phyloP scores from a whole-genome alignment of 2,113 vertebrate species.

The Megaceryle torquata region DNA sequence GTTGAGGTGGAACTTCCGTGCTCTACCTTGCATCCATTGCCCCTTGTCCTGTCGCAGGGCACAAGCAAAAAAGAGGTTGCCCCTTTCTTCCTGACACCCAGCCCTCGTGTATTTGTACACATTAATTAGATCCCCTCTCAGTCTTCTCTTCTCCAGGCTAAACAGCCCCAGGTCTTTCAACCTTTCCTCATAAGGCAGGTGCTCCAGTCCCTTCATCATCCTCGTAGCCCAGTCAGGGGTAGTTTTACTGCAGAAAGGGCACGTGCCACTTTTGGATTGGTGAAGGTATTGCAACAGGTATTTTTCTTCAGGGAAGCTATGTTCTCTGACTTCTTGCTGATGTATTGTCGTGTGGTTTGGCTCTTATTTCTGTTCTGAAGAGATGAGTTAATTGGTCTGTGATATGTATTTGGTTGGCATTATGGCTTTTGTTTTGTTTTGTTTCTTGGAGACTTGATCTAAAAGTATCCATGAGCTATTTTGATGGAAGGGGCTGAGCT shows the following conservation, averaged over 20 bases:
- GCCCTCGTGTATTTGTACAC: no score
- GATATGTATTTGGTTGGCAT: neutral
- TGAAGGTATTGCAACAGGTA: neutral
- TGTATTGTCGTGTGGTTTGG: accelerated
- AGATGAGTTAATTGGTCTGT: neutral
- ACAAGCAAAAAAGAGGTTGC: no score
- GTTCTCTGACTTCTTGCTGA: neutral
- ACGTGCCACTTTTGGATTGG: neutral
- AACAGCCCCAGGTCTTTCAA: no score
- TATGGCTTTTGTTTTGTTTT: neutral
- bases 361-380: neutral
- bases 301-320: neutral
- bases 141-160: no score
- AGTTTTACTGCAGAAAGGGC: neutral
- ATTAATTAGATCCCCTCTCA: no score
- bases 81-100: no score
- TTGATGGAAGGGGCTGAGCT: neutral
- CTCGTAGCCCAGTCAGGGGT: neutral
- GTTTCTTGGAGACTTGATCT: neutral
- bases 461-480: neutral
- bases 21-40: no score
- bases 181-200: no score
- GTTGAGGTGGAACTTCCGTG: no score
- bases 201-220: no score
- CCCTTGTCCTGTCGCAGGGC: no score